These are phyloP conservation scores for Bellardia pandia DNA, from an alignment of 2,888 invertebrate species.

Conservation along the genomic window DNA sequence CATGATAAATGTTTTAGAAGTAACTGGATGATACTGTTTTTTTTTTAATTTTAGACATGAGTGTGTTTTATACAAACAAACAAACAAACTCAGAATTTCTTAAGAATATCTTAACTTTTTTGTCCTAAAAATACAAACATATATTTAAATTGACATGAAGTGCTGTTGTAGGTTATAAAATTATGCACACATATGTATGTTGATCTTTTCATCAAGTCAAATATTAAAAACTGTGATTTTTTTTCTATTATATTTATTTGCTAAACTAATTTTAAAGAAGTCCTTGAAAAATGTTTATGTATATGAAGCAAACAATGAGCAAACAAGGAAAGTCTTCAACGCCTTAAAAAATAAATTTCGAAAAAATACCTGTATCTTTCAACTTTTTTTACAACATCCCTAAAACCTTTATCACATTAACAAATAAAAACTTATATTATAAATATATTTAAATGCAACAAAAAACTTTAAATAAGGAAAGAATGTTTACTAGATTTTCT, in stretches of 20 bases:
- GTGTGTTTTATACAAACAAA: too few species aligned
- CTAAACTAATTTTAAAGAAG: constrained; percentile 2
- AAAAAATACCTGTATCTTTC: constrained; percentile 32
- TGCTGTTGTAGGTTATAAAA: not conserved
- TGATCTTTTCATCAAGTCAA: constrained; percentile 33
- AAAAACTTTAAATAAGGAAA: constrained; percentile 25
- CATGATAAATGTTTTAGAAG: too few species aligned
- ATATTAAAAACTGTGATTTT: not conserved
- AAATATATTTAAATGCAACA: constrained; percentile 11
- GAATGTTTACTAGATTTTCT: not conserved
- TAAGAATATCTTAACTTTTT: too few species aligned
- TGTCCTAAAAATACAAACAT: too few species aligned
- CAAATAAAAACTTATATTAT: not conserved
- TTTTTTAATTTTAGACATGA: too few species aligned
- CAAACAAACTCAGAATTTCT: too few species aligned
- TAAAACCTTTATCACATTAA: not conserved
- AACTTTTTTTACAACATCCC: constrained; percentile 1
- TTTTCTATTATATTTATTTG: not conserved
- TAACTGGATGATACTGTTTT: too few species aligned
- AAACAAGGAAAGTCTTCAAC: not conserved
- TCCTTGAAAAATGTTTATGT: not conserved
- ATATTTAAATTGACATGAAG: too few species aligned
- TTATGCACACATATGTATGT: not conserved
- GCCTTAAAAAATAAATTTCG: not conserved
- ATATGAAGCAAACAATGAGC: not conserved